Percentiles rank a stretch among this genome's conserved stretches.
phyloP scores from a whole-genome alignment of 2,888 invertebrate genomes.

The Amaurobius ferox region DNA sequence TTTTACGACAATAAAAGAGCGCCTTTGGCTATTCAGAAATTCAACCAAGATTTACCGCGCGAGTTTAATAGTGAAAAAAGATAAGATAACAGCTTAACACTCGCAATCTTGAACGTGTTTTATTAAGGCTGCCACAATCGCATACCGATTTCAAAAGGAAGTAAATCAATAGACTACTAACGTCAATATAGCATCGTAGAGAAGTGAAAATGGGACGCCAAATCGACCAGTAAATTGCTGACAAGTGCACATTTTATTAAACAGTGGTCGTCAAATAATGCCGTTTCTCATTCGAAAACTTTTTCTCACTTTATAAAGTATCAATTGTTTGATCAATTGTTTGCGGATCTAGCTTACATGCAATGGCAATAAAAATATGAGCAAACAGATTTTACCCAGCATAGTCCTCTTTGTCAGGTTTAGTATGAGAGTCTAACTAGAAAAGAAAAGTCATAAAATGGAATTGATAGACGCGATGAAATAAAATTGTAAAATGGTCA shows the following conservation, averaged over 20 bases:
- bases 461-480: no score
- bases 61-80: neutral
- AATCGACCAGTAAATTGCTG: conserved; percentile 33
- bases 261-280: conserved; percentile 16
- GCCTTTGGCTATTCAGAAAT: neutral
- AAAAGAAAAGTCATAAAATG: no score
- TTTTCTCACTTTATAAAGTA: conserved; percentile 18
- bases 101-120: neutral
- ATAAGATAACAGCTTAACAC: conserved; percentile 19
- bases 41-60: neutral
- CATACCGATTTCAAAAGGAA: conserved; percentile 13
- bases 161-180: conserved; percentile 27
- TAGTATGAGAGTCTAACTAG: no score
- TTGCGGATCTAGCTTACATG: no score
- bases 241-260: conserved; percentile 44
- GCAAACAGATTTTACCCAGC: neutral
- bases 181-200: neutral
- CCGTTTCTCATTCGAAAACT: neutral
- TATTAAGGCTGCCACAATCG: neutral
- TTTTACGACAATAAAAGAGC: neutral
- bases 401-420: no score
- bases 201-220: conserved; percentile 37
- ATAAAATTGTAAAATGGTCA: no score
- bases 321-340: neutral
- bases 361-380: conserved; percentile 7